These are phyloP conservation scores for Lepidurus packardi DNA, from an alignment of 1,140 invertebrate genomes.

Conservation along the genomic window DNA sequence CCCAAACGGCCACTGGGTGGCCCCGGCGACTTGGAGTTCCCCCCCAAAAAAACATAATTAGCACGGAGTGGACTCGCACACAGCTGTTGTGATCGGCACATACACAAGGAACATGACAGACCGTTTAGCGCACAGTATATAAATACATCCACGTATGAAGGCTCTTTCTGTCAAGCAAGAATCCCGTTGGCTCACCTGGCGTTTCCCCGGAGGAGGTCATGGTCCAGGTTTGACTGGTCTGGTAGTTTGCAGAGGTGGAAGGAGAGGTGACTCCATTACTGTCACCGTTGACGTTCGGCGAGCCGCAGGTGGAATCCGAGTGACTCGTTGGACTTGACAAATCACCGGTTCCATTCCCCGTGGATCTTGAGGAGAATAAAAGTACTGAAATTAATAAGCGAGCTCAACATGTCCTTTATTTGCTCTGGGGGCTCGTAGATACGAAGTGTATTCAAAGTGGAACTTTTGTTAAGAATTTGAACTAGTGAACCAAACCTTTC, in stretches of 20 bases:
- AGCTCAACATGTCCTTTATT: background rate
- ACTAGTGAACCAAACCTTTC: too few species aligned
- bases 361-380: background rate
- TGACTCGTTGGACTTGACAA: constrained; percentile 40
- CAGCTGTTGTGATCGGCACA: too few species aligned
- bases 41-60: too few species aligned
- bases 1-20: too few species aligned
- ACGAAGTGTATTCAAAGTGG: too few species aligned
- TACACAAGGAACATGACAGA: too few species aligned
- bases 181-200: background rate
- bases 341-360: constrained; percentile 33
- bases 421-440: background rate
- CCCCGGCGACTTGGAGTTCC: too few species aligned
- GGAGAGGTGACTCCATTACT: constrained; percentile 34
- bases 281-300: constrained; percentile 33
- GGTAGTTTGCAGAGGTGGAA: background rate
- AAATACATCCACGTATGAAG: too few species aligned
- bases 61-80: too few species aligned
- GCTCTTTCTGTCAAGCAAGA: background rate
- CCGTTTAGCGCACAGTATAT: too few species aligned
- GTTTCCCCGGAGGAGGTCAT: background rate
- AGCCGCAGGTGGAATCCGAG: constrained; percentile 35
- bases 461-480: too few species aligned
- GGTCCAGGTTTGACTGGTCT: background rate
- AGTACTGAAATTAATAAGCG: background rate